Conservation (phyloP, 2,113 vertebrate species). For the Corydoras sp. region DNA sequence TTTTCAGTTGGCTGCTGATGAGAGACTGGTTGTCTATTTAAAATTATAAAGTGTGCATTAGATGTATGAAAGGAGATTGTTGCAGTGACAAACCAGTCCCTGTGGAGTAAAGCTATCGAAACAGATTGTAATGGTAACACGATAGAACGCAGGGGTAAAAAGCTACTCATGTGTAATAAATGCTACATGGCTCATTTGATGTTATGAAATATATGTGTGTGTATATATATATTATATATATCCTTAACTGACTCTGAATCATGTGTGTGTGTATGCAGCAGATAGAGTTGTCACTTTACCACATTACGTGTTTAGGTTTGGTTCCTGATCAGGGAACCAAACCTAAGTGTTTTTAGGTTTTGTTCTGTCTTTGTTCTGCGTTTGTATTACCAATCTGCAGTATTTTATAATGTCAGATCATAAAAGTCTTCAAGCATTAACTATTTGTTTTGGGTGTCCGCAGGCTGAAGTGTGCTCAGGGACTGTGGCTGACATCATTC, state of each 20-base stretch:
- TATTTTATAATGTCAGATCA: not conserved
- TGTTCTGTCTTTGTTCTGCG: no score
- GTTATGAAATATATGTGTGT: not conserved
- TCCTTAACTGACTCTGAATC: constrained; percentile 18
- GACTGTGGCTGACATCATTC: constrained; percentile 93
- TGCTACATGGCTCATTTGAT: constrained; percentile 17
- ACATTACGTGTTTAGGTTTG: not conserved
- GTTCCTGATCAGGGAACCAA: not conserved
- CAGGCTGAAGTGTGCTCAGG: constrained; percentile 98
- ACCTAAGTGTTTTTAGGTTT: not conserved
- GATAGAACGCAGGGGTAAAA: constrained; percentile 26
- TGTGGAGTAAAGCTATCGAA: constrained; percentile 53
- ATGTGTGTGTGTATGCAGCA: constrained; percentile 6
- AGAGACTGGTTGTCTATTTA: constrained; percentile 7
- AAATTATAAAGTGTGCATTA: constrained; percentile 47
- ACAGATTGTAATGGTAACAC: constrained; percentile 55
- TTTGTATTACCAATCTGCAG: not conserved
- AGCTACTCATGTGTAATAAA: constrained; percentile 30
- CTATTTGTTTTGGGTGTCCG: constrained; percentile 27
- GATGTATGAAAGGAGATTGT: constrained; percentile 54
- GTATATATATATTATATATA: not conserved
- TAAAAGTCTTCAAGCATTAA: not conserved
- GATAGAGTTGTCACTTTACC: not conserved
- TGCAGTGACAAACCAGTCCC: constrained; percentile 49
- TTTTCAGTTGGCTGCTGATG: constrained; percentile 38